phyloP scores from a whole-genome alignment of 64 coral and sea anemone genomes.

The Montipora efflorescens region DNA sequence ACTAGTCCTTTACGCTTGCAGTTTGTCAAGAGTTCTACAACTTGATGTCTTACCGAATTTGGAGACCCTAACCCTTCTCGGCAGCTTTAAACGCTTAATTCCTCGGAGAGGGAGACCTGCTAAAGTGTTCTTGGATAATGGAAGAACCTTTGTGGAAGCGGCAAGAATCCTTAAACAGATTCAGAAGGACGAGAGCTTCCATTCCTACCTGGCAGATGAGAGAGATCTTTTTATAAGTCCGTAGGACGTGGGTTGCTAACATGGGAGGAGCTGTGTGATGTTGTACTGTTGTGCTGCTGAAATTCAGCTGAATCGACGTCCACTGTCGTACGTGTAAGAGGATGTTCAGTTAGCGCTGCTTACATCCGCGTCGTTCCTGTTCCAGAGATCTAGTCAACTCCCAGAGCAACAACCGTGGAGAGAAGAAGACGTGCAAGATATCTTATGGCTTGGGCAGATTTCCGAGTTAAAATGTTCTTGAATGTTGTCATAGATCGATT shows the following conservation, averaged over 20 bases:
- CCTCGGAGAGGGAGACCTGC: constrained; percentile 31
- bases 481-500: too few species aligned
- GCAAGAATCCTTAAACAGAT: constrained; percentile 42
- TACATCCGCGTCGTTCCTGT: constrained; percentile 48
- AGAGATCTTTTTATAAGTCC: constrained; percentile 45
- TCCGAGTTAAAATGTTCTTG: too few species aligned
- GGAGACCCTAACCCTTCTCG: not conserved
- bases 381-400: constrained; percentile 34
- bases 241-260: constrained; percentile 29
- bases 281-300: constrained; percentile 50
- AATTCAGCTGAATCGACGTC: constrained; percentile 25
- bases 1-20: constrained; percentile 44
- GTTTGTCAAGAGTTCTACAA: constrained; percentile 27
- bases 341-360: constrained; percentile 31
- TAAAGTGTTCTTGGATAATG: constrained; percentile 58
- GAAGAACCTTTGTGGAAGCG: constrained; percentile 43
- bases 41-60: constrained; percentile 37
- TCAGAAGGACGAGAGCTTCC: constrained; percentile 3
- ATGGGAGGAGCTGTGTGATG: constrained; percentile 39
- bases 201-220: not conserved
- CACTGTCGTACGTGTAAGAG: constrained; percentile 46
- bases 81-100: constrained; percentile 46
- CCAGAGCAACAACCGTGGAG: constrained; percentile 37
- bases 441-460: constrained; percentile 9
- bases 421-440: constrained; percentile 21